Conservation (phyloP, 2,113 vertebrate genomes). For the Morone chrysops region DNA sequence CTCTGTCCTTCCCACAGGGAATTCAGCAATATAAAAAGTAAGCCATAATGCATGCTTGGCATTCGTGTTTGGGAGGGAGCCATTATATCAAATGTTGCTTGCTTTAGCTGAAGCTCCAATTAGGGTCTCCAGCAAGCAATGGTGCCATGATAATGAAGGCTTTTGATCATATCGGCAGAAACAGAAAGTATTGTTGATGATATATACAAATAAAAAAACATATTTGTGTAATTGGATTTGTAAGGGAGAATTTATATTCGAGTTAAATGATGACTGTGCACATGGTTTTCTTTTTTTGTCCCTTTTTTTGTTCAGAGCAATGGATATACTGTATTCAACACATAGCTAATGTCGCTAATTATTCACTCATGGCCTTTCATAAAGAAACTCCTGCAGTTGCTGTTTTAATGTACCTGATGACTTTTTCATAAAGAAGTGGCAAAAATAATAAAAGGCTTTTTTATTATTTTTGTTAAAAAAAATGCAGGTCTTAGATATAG, state of each 20-base stretch:
- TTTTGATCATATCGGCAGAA: slow-evolving; percentile 69
- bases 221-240: slow-evolving; percentile 52
- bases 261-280: slow-evolving; percentile 35
- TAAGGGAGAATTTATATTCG: slow-evolving; percentile 19
- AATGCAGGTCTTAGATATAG: not conserved
- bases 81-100: slow-evolving; percentile 75
- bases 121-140: slow-evolving; percentile 56
- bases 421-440: not conserved
- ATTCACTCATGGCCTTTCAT: slow-evolving; percentile 35
- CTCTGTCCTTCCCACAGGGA: slow-evolving; percentile 65
- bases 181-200: slow-evolving; percentile 51
- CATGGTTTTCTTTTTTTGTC: not conserved
- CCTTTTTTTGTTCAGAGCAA: not conserved
- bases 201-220: slow-evolving; percentile 15
- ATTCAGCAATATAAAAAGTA: slow-evolving; percentile 64
- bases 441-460: not conserved
- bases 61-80: slow-evolving; percentile 65
- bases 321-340: not conserved
- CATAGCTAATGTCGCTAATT: slow-evolving; percentile 19
- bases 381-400: slow-evolving; percentile 10
- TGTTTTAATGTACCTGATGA: not conserved
- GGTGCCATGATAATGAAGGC: slow-evolving; percentile 69
- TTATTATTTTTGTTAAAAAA: not conserved
- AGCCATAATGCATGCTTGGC: slow-evolving; percentile 59
- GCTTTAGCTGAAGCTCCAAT: slow-evolving; percentile 72